A percentile compares a stretch with the other conserved stretches of the same genome.
Conservation (phyloP, 2,797 vertebrate genomes). For the Novumbra hubbsi region DNA sequence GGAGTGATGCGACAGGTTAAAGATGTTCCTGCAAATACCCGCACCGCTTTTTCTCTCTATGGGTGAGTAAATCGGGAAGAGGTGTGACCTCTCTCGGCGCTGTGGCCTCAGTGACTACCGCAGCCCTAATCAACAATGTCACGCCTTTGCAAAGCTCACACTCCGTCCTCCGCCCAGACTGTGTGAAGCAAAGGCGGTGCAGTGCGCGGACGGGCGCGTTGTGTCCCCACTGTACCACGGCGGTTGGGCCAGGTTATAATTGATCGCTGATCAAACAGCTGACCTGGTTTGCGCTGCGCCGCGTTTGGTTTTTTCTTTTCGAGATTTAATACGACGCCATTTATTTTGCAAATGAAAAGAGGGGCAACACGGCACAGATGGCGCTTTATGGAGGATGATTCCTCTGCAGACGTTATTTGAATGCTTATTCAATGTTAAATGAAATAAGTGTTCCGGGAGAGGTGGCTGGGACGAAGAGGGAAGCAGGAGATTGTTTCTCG, state of each 20-base stretch:
- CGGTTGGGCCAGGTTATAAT: conserved; percentile 37
- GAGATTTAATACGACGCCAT: conserved; percentile 46
- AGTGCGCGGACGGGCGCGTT: conserved; percentile 33
- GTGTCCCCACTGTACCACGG: conserved; percentile 40
- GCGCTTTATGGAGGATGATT: conserved; percentile 65
- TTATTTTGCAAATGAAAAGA: conserved; percentile 52
- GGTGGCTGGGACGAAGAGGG: conserved; percentile 25
- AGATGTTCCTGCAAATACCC: conserved; percentile 43
- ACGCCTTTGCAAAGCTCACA: conserved; percentile 34
- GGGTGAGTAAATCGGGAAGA: conserved; percentile 38
- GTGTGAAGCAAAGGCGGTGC: conserved; percentile 26
- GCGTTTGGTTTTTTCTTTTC: conserved; percentile 37
- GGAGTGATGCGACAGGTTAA: conserved; percentile 46
- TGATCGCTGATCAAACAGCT: conserved; percentile 60
- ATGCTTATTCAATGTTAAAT: conserved; percentile 73
- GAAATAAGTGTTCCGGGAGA: conserved; percentile 50
- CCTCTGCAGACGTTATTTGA: conserved; percentile 67
- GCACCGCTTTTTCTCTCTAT: conserved; percentile 19
- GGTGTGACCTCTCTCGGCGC: conserved; percentile 38
- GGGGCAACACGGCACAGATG: conserved; percentile 63
- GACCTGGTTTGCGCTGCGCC: conserved; percentile 47
- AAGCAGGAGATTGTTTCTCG: conserved; percentile 54
- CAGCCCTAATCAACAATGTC: conserved; percentile 47
- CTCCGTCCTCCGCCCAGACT: conserved; percentile 30
- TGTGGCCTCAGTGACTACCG: conserved; percentile 7